Base-by-base conservation (phyloP, 2,888 invertebrate species). In the Amitus sp. region DNA sequence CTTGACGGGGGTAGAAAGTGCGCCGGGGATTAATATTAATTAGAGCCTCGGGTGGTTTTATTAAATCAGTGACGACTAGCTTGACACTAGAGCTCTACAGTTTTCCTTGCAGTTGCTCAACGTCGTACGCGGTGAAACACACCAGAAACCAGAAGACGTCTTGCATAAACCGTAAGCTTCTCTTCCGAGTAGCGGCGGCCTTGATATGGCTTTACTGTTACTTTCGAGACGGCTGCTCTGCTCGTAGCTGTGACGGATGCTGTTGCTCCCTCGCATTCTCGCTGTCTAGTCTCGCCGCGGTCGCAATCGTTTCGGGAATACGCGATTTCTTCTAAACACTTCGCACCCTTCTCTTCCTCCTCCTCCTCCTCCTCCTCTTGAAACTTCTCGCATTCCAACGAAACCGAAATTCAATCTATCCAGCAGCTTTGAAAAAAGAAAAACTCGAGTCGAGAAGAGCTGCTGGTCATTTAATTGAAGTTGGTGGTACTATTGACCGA, bases 1-100 rank as follows among this genome's bases (percentile, higher is more conserved):
- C 49, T 50, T 42, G 40, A 47, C 51, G 34, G 46, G 17, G 54
- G 30, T 58, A 40, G 59, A 42, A 65, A 52, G 51, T 54, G 53
- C 49, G 55, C 33, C 47, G 48, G 45, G 64, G 69, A 69, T 72
- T 73, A 71, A 72, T 72, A 74, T 73, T 72, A 72, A 71, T 73
- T 73, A 70, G 66, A 47, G 48, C 47, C 42, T 55, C 33, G 55
- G 52, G 62, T 51, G 50, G 57, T 64, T 66, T 73, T 73, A 74
- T 74, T 71, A 73, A 74, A 73, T 74, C 71, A 73, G 66, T 66
- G 20, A n/a, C n/a, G n/a, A 53, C 47, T 52, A 34, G 54, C 55
- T 57, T 50, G 62, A 58, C 59, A 47, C 48, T 62, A 20, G n/a
- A n/a, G n/a, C n/a, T n/a, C 12, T 45, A 12, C 39, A 34, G 27